Evolutionary conservation across 2,113 vertebrate species (phyloP).

Genomic region (Pardalotus punctatus): DNA sequence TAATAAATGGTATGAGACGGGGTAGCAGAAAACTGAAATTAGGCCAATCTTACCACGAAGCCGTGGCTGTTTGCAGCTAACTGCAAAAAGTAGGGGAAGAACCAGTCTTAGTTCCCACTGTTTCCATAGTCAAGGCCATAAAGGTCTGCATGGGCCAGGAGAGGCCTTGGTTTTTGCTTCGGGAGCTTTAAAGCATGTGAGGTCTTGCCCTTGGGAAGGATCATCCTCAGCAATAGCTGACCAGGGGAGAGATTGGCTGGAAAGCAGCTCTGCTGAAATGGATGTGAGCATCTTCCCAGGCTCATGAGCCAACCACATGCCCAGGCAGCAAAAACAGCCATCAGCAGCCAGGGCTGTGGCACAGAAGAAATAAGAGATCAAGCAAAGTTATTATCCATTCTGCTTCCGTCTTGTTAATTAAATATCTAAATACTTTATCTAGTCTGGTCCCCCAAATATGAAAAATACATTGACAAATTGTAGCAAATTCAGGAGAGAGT

Average conservation of each 20-base stretch:
- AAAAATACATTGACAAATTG: neutral
- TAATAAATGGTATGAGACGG: too few relatives aligned
- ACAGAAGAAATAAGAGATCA: neutral
- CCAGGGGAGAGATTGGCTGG: neutral
- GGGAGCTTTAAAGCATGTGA: neutral
- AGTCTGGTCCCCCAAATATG: too few relatives aligned
- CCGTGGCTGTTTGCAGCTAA: too few relatives aligned
- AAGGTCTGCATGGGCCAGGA: neutral
- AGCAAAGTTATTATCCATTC: neutral
- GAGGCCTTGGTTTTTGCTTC: neutral
- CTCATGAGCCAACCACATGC: fast-evolving
- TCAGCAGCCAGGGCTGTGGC: neutral
- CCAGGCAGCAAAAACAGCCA: neutral
- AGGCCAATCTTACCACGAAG: too few relatives aligned
- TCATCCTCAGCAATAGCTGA: neutral
- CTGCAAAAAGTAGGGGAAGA: too few relatives aligned
- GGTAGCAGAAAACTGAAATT: too few relatives aligned
- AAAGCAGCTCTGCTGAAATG: neutral
- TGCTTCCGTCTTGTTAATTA: neutral
- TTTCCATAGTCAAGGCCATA: neutral
- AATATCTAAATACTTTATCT: neutral
- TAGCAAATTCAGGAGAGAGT: neutral
- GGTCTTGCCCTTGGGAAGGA: neutral
- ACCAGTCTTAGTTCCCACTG: neutral
- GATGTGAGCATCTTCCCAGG: neutral